phyloP scores from a whole-genome alignment of 1,140 invertebrate species.

The Drosophila paulistorum region DNA sequence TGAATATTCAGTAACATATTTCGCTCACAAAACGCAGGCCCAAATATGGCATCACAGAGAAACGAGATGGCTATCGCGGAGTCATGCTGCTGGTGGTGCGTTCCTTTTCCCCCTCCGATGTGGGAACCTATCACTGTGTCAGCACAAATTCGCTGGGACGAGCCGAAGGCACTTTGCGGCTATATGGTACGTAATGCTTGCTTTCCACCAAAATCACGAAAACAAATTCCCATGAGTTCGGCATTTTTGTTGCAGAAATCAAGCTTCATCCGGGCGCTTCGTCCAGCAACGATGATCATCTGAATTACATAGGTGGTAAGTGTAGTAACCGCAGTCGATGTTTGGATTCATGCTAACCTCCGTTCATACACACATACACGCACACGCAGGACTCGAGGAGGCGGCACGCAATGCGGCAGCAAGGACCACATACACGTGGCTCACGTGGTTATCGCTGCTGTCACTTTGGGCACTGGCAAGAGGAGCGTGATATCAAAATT shows the following conservation, averaged over 20 bases:
- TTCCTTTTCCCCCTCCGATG: conserved; percentile 90
- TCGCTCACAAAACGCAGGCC: conserved; percentile 84
- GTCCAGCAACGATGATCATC: conserved; percentile 77
- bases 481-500: conserved; percentile 73
- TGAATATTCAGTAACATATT: background rate
- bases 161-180: conserved; percentile 91
- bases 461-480: conserved; percentile 26
- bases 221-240: conserved; percentile 1
- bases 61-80: conserved; percentile 90
- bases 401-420: conserved; percentile 52
- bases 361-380: background rate
- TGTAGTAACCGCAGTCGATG: background rate
- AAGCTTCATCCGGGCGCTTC: conserved; percentile 80
- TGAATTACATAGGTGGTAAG: conserved; percentile 80
- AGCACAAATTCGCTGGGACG: conserved; percentile 94
- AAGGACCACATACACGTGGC: conserved; percentile 34
- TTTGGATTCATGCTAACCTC: background rate
- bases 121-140: conserved; percentile 95
- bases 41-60: conserved; percentile 92
- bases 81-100: conserved; percentile 92
- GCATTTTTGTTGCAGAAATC: conserved; percentile 70
- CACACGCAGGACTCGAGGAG: conserved; percentile 59
- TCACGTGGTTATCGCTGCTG: conserved; percentile 30
- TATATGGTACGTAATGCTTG: conserved; percentile 89
- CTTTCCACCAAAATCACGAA: conserved; percentile 1